phyloP scores from a whole-genome alignment of 2,888 invertebrate species.

The Phyto melanocephala region DNA sequence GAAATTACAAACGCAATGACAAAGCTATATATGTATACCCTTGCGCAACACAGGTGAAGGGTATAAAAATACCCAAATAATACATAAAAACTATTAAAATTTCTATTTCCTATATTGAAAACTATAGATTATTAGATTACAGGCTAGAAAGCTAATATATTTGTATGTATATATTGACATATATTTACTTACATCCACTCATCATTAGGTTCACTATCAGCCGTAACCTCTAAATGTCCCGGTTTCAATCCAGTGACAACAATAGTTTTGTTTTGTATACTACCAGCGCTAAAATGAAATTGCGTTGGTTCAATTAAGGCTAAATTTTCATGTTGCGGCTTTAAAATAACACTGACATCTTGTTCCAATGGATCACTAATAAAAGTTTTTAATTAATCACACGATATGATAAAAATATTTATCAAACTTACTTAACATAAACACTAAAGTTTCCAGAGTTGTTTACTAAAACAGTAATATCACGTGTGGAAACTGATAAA shows the following conservation, averaged over 20 bases:
- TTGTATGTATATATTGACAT: too few species aligned
- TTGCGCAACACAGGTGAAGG: too few species aligned
- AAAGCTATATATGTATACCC: too few species aligned
- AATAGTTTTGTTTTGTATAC: slow-evolving; percentile 79
- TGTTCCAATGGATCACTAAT: slow-evolving; percentile 68
- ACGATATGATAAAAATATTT: too few species aligned
- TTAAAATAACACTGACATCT: slow-evolving; percentile 80
- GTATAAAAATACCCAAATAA: too few species aligned
- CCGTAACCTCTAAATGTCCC: slow-evolving; percentile 84
- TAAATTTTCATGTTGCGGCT: slow-evolving; percentile 83
- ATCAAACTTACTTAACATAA: slow-evolving; percentile 81
- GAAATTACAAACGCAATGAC: too few species aligned
- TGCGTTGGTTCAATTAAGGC: slow-evolving; percentile 81
- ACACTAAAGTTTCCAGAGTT: slow-evolving; percentile 81
- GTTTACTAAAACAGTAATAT: slow-evolving; percentile 82
- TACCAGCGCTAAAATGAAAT: slow-evolving; percentile 69
- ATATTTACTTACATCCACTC: slow-evolving; percentile 73
- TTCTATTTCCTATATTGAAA: too few species aligned
- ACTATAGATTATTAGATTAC: too few species aligned
- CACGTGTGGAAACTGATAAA: slow-evolving; percentile 81
- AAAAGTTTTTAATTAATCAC: background rate
- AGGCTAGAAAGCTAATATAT: too few species aligned
- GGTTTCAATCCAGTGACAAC: slow-evolving; percentile 82
- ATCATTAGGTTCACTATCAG: slow-evolving; percentile 81
- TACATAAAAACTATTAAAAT: too few species aligned